Percentiles rank a stretch among this genome's conserved stretches.
These are phyloP conservation scores for Macaca fascicularis DNA, from an alignment of 2,113 vertebrate species.

Conservation along the genomic window DNA sequence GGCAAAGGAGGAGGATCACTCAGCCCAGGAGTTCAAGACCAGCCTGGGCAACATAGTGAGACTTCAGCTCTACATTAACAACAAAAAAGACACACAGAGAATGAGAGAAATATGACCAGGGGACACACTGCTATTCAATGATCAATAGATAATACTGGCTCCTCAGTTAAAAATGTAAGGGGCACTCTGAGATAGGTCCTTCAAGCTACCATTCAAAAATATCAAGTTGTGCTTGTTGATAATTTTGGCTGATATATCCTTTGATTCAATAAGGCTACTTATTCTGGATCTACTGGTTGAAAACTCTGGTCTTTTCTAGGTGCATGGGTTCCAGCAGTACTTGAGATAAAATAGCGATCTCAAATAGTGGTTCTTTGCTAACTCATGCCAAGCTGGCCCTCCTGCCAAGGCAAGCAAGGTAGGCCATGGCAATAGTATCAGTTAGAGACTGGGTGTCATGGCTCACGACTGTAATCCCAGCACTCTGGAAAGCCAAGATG, in stretches of 20 bases:
- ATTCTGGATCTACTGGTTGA: neutral
- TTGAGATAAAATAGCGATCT: neutral
- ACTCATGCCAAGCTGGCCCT: neutral
- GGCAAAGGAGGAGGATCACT: too few species aligned
- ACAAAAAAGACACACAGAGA: too few species aligned
- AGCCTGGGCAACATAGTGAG: too few species aligned
- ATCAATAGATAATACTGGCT: neutral
- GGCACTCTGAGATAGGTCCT: neutral
- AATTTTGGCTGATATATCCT: neutral
- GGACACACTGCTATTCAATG: neutral
- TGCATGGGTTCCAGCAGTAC: neutral
- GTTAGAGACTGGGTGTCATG: neutral
- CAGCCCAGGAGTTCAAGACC: too few species aligned
- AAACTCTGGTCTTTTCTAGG: neutral
- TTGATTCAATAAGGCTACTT: neutral
- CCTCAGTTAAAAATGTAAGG: neutral
- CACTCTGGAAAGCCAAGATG: neutral
- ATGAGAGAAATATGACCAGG: neutral
- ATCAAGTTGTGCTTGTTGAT: neutral
- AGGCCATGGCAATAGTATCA: neutral
- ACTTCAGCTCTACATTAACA: too few species aligned
- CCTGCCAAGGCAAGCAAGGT: neutral
- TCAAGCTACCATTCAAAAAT: neutral
- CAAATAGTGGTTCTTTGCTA: neutral
- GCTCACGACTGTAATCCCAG: neutral